Base-by-base conservation (phyloP, 1,140 invertebrate genomes). In the Centruroides sculpturatus region DNA sequence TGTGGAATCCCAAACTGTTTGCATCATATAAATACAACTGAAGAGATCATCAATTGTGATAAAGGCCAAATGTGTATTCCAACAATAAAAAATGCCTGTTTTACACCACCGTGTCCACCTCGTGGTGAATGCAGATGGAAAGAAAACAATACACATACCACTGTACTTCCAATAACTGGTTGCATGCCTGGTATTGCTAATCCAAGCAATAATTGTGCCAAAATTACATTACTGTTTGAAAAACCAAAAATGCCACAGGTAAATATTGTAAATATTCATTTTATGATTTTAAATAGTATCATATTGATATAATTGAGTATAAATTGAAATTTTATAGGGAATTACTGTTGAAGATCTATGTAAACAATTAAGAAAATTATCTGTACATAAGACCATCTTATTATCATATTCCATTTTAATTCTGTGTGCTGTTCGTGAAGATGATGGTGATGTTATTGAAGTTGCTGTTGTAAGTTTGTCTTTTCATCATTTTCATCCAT, bases 101-200 rank as follows among this genome's bases (percentile, higher is more conserved):
- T 92, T 13, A 81, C 83, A 0, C 81, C 83, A 4, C 81, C 83
- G 2, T 92, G 90, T 73, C 75, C 80, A 10, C 80, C 85, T 0
- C 85, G 84, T 73, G 90, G 89, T 4, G 86, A 90, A 71, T 94
- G 90, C 69, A 77, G 85, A 35, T 81, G 83, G 6, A 73, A 89
- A 59, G 80, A 86, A 62, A 84, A 78, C 47, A 83, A 84, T 3
- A 79, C 83, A 23, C 77, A 87, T 63, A 84, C 89, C 3, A 83
- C 84, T 12, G 70, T 87, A 8, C 85, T 86, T 3, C 83, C 85
- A 5, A 83, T 85, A 1, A 75, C 81, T 10, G 79, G 82, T 12
- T 93, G 89, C 69, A 85, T 85, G 82, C 88, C 88, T 0, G 89
- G 88, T 69, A 79, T 80, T 66, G 83, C 79, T 58, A 72, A 75